Percentiles rank a stretch among this genome's conserved stretches.
These are phyloP conservation scores for Dipodomys stephensi DNA, from an alignment of 2,113 vertebrate species.

Conservation along the genomic window DNA sequence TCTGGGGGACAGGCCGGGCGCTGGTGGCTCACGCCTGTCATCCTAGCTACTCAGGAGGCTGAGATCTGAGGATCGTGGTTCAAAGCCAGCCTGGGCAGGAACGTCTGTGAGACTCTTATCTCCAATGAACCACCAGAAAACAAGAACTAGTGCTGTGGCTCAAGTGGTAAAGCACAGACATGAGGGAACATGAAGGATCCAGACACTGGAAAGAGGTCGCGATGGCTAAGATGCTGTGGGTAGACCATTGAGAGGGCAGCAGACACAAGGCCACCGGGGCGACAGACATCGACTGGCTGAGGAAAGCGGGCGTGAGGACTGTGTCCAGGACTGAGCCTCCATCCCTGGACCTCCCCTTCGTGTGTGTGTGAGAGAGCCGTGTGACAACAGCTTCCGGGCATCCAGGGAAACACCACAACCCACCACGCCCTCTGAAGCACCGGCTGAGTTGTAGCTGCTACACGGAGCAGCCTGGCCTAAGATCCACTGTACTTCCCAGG, in stretches of 20 bases:
- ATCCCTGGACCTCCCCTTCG: background rate
- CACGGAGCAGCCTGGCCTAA: rapidly evolving
- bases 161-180: background rate
- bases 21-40: too few relatives aligned
- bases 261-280: rapidly evolving
- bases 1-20: background rate
- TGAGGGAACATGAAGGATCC: background rate
- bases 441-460: background rate
- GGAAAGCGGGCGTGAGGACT: background rate
- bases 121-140: too few relatives aligned
- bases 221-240: background rate
- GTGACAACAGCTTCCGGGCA: background rate
- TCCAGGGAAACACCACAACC: background rate
- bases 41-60: too few relatives aligned
- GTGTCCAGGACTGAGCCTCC: background rate
- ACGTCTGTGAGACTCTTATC: too few relatives aligned
- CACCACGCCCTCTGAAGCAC: background rate
- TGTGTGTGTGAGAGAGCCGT: background rate
- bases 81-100: too few relatives aligned
- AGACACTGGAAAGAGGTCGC: background rate
- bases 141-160: too few relatives aligned
- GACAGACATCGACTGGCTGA: background rate
- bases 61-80: too few relatives aligned
- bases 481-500: background rate
- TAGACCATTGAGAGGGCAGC: background rate